Base-by-base conservation (phyloP, 2,113 vertebrate genomes). In the Cyphomyrus discorhynchus region DNA sequence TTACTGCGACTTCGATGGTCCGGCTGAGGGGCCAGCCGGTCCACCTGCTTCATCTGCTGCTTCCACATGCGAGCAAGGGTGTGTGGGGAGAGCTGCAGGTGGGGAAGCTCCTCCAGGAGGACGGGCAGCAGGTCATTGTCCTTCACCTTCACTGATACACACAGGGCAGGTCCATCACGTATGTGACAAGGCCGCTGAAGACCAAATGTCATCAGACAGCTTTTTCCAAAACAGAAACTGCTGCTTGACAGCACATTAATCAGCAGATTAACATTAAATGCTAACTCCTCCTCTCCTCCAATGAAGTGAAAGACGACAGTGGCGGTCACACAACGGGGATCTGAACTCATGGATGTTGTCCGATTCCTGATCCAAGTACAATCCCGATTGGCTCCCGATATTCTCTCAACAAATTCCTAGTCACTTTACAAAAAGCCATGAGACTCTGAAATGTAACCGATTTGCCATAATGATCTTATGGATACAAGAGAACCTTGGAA, bases 81-180 rank as follows among this genome's bases (percentile, higher is more conserved):
- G 1, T 94, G 96, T 7, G 94, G 93, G 52, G 97, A 97, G 91
- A 99, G 93, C 87, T 94, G 96, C 66, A 99, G 96, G 88, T 95
- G 95, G 10, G 98, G 98, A 91, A 99, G 94, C 89, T 98, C 97
- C 47, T 98, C 96, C 91, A 97, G 92, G 45, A 99, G 95, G 85
- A 96, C 88, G 1, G 97, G 93, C 4, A 99, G 94, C 84, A 99
- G 96, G 35, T 97, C 95, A 1, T 97, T 96, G 31, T 98, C 97
- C 88, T 95, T 96, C 42, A 97, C 89, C 90, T 93, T 97, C 94
- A 98, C 98, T 99, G 93, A 6, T 19, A 39, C 74, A 62, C 56
- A 88, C 87, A 70, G 27, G 62, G 62, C 9, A 47, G 56, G 19
- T 35, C 56, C 53, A 17, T 49, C 50, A 88, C 62, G 3, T 31